These are phyloP conservation scores for Pteropus alecto DNA, from an alignment of 2,113 vertebrate species.

Conservation along the genomic window DNA sequence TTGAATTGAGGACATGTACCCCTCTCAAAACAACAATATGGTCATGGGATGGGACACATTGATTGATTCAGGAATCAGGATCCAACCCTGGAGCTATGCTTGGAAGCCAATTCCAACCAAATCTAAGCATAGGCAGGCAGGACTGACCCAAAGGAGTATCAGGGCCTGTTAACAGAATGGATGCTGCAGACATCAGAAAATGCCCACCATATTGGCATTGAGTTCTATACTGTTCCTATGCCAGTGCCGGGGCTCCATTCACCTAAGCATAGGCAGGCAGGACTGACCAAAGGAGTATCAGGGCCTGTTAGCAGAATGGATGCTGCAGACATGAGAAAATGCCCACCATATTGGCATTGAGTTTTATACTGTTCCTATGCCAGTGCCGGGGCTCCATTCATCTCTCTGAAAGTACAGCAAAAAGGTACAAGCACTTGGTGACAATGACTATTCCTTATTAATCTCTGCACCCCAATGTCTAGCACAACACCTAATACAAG, in stretches of 20 bases:
- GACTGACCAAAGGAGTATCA: not conserved
- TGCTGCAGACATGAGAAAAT: not conserved
- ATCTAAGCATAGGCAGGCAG: not conserved
- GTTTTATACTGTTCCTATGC: not conserved
- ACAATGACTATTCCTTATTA: not conserved
- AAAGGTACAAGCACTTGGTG: not conserved
- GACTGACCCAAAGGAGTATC: not conserved
- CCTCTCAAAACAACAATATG: not conserved
- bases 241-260: no score
- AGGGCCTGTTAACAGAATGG: not conserved
- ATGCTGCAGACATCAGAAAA: not conserved
- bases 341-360: not conserved
- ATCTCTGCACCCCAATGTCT: not conserved
- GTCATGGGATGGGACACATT: not conserved
- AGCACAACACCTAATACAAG: not conserved
- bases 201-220: not conserved
- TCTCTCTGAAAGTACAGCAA: not conserved
- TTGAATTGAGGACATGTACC: not conserved
- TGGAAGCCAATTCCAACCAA: not conserved
- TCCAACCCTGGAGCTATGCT: not conserved
- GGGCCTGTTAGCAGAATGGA: not conserved
- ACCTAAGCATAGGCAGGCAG: not conserved
- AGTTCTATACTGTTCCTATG: no score
- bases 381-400: not conserved
- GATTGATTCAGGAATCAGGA: not conserved